phyloP scores from a whole-genome alignment of 2,797 vertebrate genomes.

The Mus minutoides region DNA sequence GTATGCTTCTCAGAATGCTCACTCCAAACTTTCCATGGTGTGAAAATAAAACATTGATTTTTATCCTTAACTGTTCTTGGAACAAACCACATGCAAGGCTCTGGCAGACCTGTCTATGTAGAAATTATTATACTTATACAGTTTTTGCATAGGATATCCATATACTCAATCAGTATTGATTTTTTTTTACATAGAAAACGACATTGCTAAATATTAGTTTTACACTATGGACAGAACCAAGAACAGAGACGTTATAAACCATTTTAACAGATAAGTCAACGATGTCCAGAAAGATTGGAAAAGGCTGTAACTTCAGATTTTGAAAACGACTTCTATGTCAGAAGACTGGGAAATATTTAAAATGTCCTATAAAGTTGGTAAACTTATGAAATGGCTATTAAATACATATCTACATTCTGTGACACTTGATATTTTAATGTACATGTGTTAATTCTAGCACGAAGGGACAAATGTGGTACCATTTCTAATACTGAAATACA shows the following conservation, averaged over 20 bases:
- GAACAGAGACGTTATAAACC: conserved; percentile 4
- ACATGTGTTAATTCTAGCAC: not conserved
- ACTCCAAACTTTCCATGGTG: conserved; percentile 42
- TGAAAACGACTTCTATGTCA: conserved; percentile 35
- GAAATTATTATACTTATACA: conserved; percentile 34
- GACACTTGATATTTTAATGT: conserved; percentile 23
- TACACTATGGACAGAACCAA: conserved; percentile 38
- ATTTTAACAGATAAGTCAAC: conserved; percentile 39
- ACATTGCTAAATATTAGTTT: conserved; percentile 29
- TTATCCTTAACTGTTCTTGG: conserved; percentile 31
- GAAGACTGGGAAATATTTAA: conserved; percentile 34
- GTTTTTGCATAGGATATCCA: not conserved
- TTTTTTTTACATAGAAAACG: conserved; percentile 35
- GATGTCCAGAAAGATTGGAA: not conserved
- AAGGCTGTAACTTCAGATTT: not conserved
- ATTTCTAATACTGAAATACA: not conserved
- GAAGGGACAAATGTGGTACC: conserved; percentile 5
- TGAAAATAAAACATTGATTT: conserved; percentile 30
- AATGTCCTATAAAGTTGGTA: not conserved
- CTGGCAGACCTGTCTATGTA: not conserved
- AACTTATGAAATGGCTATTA: conserved; percentile 53
- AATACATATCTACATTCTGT: not conserved
- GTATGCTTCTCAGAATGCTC: conserved; percentile 45
- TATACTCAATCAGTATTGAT: not conserved
- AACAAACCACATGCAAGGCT: conserved; percentile 26